phyloP scores from a whole-genome alignment of 1,140 invertebrate genomes.

The Diuraphis noxia region DNA sequence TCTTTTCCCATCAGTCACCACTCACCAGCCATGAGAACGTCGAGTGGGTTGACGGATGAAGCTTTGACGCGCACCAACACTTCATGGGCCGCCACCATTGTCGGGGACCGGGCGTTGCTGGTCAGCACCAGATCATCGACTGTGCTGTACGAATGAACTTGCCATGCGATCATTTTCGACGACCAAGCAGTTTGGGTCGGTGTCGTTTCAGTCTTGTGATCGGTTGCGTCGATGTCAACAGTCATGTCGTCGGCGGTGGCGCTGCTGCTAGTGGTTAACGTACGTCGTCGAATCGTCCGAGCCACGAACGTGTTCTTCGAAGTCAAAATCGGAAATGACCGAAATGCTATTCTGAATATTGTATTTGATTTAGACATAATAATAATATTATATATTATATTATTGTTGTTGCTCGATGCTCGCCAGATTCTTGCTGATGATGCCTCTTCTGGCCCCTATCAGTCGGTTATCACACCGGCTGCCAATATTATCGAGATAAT shows the following conservation, averaged over 20 bases:
- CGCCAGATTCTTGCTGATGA: neutral
- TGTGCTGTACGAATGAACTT: slow-evolving; percentile 75
- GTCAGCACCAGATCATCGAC: slow-evolving; percentile 69
- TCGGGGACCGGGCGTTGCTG: slow-evolving; percentile 67
- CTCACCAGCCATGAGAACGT: slow-evolving; percentile 80
- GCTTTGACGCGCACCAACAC: slow-evolving; percentile 79
- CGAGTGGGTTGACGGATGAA: slow-evolving; percentile 89
- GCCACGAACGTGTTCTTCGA: neutral
- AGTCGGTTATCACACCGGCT: neutral
- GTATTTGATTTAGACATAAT: neutral
- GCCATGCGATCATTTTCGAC: slow-evolving; percentile 71
- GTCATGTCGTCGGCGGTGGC: neutral
- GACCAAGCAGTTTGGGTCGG: neutral
- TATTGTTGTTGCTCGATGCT: neutral
- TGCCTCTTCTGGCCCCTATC: neutral
- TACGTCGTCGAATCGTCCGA: neutral
- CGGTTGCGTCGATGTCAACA: neutral
- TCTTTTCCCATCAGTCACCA: slow-evolving; percentile 62
- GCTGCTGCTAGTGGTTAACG: neutral
- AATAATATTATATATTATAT: neutral
- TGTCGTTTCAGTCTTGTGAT: neutral
- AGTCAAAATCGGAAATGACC: neutral
- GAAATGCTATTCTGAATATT: neutral
- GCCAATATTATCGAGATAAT: neutral
- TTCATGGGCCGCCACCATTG: slow-evolving; percentile 72